Evolutionary conservation across 2,888 invertebrate genomes (phyloP), one percentile per base, ranked within the genome.

Genomic region (Atethmia centrago): DNA sequence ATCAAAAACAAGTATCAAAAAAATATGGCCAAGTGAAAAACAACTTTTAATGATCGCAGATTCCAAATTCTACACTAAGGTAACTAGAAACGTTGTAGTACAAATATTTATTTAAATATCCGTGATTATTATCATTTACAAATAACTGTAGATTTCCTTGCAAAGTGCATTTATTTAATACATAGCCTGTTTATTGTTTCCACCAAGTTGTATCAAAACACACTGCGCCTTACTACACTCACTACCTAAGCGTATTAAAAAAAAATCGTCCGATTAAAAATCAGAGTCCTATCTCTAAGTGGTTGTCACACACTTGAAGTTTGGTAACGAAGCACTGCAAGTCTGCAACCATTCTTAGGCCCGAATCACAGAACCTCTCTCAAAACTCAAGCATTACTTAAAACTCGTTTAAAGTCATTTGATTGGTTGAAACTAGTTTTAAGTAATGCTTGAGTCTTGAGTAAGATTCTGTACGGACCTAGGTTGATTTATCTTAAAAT

Each of bases 231-330:
- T 9, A 19, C 45, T 25, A 21, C 25, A 21, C 3, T 40, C 16
- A 63, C 3, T 31, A 21, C 67, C 9, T 45, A n/a, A n/a, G n/a
- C n/a, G n/a, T n/a, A n/a, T n/a, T n/a, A n/a, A n/a, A n/a, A n/a
- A n/a, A n/a, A n/a, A n/a, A n/a, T n/a, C n/a, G n/a, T n/a, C n/a
- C n/a, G n/a, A n/a, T n/a, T n/a, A n/a, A n/a, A n/a, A n/a, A 71
- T 71, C 71, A 31, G 19, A n/a, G n/a, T 31, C 14, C 68, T 53
- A 53, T 71, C 72, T 71, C 21, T 71, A 71, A 71, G 53, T n/a
- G n/a, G 45, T 25, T 21, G 45, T 25, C 53, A 36, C 36, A 71
- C 72, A 72, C 72, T 71, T 72, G 53, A 72, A 16, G 36, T 21
- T n/a, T 51, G 16, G 31, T 40, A 70, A 53, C n/a, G 28, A 42